Percentiles rank a stretch among this genome's conserved stretches.
phyloP scores from a whole-genome alignment of 2,888 invertebrate species.

The Halictus quadricinctus region DNA sequence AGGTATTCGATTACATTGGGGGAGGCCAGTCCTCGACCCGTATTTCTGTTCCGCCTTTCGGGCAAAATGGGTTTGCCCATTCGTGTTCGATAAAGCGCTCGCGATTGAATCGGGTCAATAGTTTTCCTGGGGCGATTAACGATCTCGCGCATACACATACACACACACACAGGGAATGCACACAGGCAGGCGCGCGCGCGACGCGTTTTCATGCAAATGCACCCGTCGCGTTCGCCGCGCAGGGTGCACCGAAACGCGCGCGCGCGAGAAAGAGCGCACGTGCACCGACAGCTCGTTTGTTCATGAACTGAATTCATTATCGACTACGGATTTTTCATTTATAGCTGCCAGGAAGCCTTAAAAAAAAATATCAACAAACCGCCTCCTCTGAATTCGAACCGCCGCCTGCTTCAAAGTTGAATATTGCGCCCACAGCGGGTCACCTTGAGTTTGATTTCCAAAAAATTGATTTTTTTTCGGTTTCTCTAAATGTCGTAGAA shows the following conservation, averaged over 20 bases:
- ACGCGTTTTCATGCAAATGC: neutral
- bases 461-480: neutral
- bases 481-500: too few species aligned
- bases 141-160: neutral
- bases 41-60: conserved; percentile 17
- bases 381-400: too few species aligned
- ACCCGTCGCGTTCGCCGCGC: neutral
- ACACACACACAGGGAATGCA: too few species aligned
- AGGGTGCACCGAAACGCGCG: neutral
- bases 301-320: neutral
- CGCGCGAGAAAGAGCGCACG: neutral
- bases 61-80: conserved; percentile 11
- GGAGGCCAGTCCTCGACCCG: neutral
- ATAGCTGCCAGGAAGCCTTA: neutral
- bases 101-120: conserved; percentile 19
- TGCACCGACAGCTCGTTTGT: neutral
- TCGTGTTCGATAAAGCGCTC: conserved; percentile 3
- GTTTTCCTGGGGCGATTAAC: conserved; percentile 10
- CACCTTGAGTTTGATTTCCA: neutral
- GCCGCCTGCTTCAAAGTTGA: too few species aligned
- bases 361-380: neutral
- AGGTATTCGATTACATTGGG: neutral
- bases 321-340: neutral
- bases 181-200: neutral
- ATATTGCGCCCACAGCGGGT: too few species aligned